Evolutionary conservation across 1,140 invertebrate genomes (phyloP), one percentile per base, ranked within the genome.

Genomic region (Megalopta genalis): DNA sequence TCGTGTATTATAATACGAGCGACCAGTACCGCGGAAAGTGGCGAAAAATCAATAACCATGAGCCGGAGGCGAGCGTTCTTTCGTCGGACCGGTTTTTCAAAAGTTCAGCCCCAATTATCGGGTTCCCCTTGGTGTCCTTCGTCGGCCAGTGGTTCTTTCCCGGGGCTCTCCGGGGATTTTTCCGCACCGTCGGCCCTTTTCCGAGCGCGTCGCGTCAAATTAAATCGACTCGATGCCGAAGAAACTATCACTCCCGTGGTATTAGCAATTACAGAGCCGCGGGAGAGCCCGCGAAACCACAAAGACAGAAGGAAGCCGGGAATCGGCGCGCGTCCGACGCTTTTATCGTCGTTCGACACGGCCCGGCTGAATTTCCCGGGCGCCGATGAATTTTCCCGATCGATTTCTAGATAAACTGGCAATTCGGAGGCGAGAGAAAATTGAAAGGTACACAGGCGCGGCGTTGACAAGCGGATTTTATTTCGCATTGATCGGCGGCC

Each of bases 101-200:
- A 62, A 49, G 21, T 8, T 23, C 21, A 46, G 6, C 16, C 10
- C 25, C 57, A 70, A 77, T 77, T 77, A 69, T 76, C 25, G 23
- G 12, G 5, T 74, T 12, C 8, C 39, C 25, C 25, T 7, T 18
- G 18, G 25, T 37, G 60, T 37, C 25, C 46, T 63, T 73, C 42
- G 39, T 16, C 59, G n/a, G 6, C 5, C 23, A 14, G 18, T 10
- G 2, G 21, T 10, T 54, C 23, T n/a, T 37, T 3, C 16, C 37
- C 12, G 6, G 9, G 21, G 7, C 60, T 25, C 62, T 74, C 72
- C 1, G 49, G 57, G 49, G 62, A 65, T 64, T 66, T 66, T 42
- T 57, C 23, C n/a, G 32, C 63, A 9, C 23, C 49, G 63, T 1
- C 73, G 18, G 21, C 39, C 37, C n/a, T 42, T 75, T 42, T 12